Evolutionary conservation across 2,888 invertebrate species (phyloP), one percentile per base, ranked within the genome.

Genomic region (Netelia virgata): DNA sequence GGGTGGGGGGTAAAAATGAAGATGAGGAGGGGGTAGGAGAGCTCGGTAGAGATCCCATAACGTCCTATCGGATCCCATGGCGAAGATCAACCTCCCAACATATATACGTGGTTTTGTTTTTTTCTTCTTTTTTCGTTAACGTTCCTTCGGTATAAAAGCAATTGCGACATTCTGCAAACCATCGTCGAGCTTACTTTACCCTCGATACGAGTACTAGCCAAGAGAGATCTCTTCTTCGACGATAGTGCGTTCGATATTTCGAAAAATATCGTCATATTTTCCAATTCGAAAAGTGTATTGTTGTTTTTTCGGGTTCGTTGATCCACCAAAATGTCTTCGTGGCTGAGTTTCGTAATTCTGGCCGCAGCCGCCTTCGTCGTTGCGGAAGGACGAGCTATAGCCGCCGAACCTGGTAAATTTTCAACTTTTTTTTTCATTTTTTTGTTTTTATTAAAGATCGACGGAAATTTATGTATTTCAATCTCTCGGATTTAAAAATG

Each of bases 341-440:
- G 87, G 87, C 78, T 87, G 75, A 87, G 81, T 63, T 84, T 88
- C 72, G 66, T 85, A 64, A 66, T 90, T 53, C 47, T 95, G 87
- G 95, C 94, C 80, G 94, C 94, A 85, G 94, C 94, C 0, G 91
- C 94, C 0, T 91, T 95, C 23, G 94, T 94, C 28, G 93, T 95
- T 3, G 76, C 91, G 92, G 84, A 89, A 80, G 84, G 90, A 74
- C 87, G 88, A 9, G 88, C 84, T 28, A 86, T 90, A 20, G 85
- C 90, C 3, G 84, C 89, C 2, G 87, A 89, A 82, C 88, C 92
- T 47, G 75, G 92, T 91, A 80, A 90, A 59, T 1, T 68, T 47
- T 79, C 59, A 16, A 47, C 61, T 43, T 3, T 16, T 43, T 11
- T 53, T 14, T 59, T 53, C 66, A 55, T 47, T 41, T 28, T 18